Conservation (phyloP, 2,113 vertebrate genomes). For the Larimichthys crocea region DNA sequence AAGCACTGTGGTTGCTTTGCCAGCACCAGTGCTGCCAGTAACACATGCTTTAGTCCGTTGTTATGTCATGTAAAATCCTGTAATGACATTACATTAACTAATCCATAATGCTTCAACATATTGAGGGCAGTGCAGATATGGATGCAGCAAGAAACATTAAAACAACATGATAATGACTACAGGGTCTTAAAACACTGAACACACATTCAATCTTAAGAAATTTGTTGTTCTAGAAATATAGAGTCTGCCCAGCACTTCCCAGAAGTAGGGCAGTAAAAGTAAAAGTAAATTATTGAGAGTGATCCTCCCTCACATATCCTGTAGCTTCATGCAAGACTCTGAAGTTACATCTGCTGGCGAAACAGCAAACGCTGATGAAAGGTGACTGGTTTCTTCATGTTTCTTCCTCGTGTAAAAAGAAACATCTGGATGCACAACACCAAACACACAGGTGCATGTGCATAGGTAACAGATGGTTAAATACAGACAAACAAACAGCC, state of each 20-base stretch:
- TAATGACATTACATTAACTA: neutral
- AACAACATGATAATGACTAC: neutral
- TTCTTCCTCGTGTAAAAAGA: slow-evolving; percentile 3
- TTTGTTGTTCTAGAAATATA: no score
- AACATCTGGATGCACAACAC: slow-evolving; percentile 39
- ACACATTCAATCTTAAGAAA: neutral
- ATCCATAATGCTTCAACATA: neutral
- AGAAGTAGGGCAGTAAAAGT: neutral
- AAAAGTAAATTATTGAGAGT: slow-evolving; percentile 48
- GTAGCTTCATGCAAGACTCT: slow-evolving; percentile 6
- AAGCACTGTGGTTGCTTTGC: neutral
- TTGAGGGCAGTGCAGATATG: neutral
- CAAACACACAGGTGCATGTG: neutral
- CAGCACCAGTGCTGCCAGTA: no score
- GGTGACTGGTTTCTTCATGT: slow-evolving; percentile 29
- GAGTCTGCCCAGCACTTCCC: neutral
- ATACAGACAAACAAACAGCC: neutral
- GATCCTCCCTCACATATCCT: slow-evolving; percentile 41
- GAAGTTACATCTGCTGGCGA: slow-evolving; percentile 64
- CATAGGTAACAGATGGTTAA: slow-evolving; percentile 32
- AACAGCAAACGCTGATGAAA: slow-evolving; percentile 43
- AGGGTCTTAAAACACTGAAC: neutral
- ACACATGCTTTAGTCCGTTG: no score
- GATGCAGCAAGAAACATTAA: neutral
- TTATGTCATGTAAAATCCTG: neutral